These are phyloP conservation scores for Noctua comes DNA, from an alignment of 2,888 invertebrate species.

Conservation along the genomic window DNA sequence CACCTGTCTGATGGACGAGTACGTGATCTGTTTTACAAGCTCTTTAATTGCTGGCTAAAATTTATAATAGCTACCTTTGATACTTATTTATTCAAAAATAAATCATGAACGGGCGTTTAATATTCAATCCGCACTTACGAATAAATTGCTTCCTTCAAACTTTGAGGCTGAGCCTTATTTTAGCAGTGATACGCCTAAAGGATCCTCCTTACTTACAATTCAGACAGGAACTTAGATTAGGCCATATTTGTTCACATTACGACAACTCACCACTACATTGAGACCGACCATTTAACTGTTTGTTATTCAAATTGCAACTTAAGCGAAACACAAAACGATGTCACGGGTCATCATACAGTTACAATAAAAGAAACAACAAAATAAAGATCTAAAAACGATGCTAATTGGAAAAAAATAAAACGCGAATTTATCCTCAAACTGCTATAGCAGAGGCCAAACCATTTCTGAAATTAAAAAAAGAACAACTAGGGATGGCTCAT, in stretches of 20 bases:
- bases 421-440: not conserved
- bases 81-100: constrained; percentile 30
- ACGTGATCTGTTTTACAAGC: constrained; percentile 40
- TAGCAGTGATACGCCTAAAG: not conserved
- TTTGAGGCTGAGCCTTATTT: not conserved
- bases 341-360: constrained; percentile 14
- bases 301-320: not conserved
- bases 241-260: not conserved
- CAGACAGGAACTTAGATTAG: not conserved
- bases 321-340: not conserved
- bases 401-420: not conserved
- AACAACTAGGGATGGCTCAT: constrained; percentile 20
- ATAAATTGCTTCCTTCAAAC: constrained; percentile 14
- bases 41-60: constrained; percentile 44
- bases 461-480: constrained; percentile 16
- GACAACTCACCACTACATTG: not conserved
- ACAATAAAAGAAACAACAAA: not conserved
- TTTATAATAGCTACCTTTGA: constrained; percentile 27
- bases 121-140: constrained; percentile 24
- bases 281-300: not conserved
- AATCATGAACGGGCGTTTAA: constrained; percentile 14
- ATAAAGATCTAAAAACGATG: not conserved
- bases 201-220: not conserved
- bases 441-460: not conserved
- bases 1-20: constrained; percentile 46